Evolutionary conservation across 2,797 vertebrate genomes (phyloP).

Genomic region (Danio albolineatus): DNA sequence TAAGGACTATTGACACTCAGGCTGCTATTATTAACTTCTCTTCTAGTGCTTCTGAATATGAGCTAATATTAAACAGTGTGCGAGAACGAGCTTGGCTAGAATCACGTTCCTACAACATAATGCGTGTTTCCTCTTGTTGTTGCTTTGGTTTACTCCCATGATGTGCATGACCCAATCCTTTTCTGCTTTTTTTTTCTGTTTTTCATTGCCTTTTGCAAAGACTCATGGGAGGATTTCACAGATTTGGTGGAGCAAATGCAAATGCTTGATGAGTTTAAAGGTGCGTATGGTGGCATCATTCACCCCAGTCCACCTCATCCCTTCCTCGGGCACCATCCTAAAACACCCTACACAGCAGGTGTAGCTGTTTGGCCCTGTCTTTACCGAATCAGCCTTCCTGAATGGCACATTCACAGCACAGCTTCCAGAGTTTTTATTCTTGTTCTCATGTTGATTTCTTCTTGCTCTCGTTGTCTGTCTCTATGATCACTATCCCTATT

Average conservation of each 20-base stretch:
- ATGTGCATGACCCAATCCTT: slow-evolving; percentile 84
- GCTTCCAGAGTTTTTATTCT: slow-evolving; percentile 7
- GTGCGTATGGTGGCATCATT: slow-evolving; percentile 84
- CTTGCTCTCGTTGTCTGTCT: neutral
- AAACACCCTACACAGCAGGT: slow-evolving; percentile 45
- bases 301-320: slow-evolving; percentile 67
- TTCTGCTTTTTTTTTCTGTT: slow-evolving; percentile 82
- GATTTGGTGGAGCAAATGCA: slow-evolving; percentile 91
- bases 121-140: slow-evolving; percentile 37
- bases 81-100: neutral
- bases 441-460: slow-evolving; percentile 21
- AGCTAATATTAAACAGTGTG: neutral
- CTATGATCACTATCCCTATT: no score
- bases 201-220: slow-evolving; percentile 88
- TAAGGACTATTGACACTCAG: slow-evolving; percentile 10
- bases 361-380: slow-evolving; percentile 40
- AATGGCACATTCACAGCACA: slow-evolving; percentile 20
- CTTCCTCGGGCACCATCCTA: slow-evolving; percentile 43
- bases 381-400: slow-evolving; percentile 9
- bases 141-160: slow-evolving; percentile 71
- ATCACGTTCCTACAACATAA: neutral
- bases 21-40: slow-evolving; percentile 15
- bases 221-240: slow-evolving; percentile 95
- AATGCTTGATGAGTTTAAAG: slow-evolving; percentile 84
- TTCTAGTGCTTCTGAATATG: slow-evolving; percentile 1